Conservation (phyloP, 2,797 vertebrate species). For the Ctenopoma kingsleyae region DNA sequence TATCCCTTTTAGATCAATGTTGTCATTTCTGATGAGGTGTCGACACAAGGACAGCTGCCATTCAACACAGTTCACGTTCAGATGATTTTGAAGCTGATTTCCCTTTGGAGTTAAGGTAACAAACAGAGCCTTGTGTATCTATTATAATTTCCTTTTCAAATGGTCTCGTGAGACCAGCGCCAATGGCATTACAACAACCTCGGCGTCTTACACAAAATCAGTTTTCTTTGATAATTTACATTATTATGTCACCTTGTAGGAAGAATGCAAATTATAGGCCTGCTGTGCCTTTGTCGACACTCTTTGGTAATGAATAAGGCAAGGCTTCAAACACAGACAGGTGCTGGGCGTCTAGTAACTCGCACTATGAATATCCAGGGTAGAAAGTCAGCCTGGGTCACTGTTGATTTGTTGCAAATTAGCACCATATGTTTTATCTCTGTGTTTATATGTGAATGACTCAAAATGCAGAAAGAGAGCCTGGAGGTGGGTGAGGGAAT, state of each 20-base stretch:
- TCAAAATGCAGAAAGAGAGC: constrained; percentile 68
- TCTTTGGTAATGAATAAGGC: constrained; percentile 81
- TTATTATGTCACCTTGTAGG: constrained; percentile 80
- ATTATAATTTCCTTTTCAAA: constrained; percentile 75
- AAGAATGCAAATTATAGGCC: constrained; percentile 76
- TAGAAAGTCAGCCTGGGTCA: constrained; percentile 74
- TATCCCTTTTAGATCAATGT: constrained; percentile 61
- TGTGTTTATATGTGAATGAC: constrained; percentile 83
- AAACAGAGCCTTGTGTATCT: constrained; percentile 73
- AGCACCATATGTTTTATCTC: constrained; percentile 81
- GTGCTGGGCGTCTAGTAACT: constrained; percentile 71
- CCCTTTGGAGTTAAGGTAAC: constrained; percentile 76
- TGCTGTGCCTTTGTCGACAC: constrained; percentile 77
- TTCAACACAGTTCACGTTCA: constrained; percentile 66
- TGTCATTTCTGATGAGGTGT: constrained; percentile 71
- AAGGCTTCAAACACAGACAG: constrained; percentile 79
- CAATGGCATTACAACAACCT: constrained; percentile 71
- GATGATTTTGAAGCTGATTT: constrained; percentile 72
- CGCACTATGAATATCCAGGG: constrained; percentile 70
- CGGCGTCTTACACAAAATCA: constrained; percentile 66
- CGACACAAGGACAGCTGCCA: constrained; percentile 77
- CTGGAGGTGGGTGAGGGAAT: constrained; percentile 61
- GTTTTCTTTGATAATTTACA: constrained; percentile 81
- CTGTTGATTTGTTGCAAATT: constrained; percentile 84
- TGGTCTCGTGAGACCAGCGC: constrained; percentile 70